These are phyloP conservation scores for Rhagonycha lutea DNA, from an alignment of 2,888 invertebrate genomes.

Conservation along the genomic window DNA sequence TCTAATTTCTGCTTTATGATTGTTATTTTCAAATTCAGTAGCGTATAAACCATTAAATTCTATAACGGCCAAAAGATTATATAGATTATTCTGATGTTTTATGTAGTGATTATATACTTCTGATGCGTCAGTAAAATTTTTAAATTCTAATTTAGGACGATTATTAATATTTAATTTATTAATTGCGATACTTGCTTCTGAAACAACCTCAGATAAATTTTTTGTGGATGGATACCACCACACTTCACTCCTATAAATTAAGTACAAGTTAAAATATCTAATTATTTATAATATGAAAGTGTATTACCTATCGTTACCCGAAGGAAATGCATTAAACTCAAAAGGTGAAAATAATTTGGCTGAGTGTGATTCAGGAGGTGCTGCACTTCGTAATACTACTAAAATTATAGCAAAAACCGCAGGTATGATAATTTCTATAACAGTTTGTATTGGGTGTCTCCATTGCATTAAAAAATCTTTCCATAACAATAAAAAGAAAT, in stretches of 20 bases:
- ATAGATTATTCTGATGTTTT: background rate
- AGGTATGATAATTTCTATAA: constrained; percentile 68
- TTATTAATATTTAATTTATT: too few species aligned
- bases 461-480: constrained; percentile 80
- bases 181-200: background rate
- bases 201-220: too few species aligned
- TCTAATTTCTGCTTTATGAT: background rate
- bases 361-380: constrained; percentile 59
- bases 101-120: background rate
- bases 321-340: background rate
- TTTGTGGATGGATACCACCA: background rate
- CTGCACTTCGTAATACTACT: constrained; percentile 70
- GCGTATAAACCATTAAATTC: background rate
- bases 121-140: background rate
- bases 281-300: too few species aligned
- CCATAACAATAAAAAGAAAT: constrained; percentile 76
- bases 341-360: constrained; percentile 9
- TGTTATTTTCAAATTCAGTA: background rate
- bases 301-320: background rate
- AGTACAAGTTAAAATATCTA: background rate
- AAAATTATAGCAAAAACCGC: constrained; percentile 69
- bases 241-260: background rate
- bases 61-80: background rate
- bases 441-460: constrained; percentile 69
- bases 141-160: too few species aligned